phyloP scores from a whole-genome alignment of 2,888 invertebrate genomes.

The Leucozona laternaria region DNA sequence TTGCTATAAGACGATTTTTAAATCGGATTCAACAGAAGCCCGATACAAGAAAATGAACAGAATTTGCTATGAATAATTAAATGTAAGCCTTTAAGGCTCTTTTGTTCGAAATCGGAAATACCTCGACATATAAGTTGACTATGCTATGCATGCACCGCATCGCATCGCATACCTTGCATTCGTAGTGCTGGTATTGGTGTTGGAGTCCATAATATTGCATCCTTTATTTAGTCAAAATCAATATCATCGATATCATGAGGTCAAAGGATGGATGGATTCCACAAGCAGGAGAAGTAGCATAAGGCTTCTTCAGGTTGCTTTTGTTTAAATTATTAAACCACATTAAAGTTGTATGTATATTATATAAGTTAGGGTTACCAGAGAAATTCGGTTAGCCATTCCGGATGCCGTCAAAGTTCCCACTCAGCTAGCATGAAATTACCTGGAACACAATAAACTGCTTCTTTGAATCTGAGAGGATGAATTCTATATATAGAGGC shows the following conservation, averaged over 20 bases:
- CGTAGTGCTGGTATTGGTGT: conserved; percentile 1
- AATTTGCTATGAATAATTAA: conserved; percentile 23
- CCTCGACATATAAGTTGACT: background rate
- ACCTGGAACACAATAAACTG: conserved; percentile 33
- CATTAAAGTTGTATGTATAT: conserved; percentile 40
- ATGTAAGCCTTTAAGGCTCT: conserved; percentile 22
- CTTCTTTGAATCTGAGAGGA: background rate
- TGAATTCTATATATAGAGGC: background rate
- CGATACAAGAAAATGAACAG: conserved; percentile 13
- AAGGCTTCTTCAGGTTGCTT: conserved; percentile 5
- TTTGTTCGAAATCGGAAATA: conserved; percentile 22
- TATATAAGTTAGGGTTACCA: background rate
- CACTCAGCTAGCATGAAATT: conserved; percentile 38
- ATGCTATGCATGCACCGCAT: background rate
- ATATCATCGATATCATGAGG: conserved; percentile 21
- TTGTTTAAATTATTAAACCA: conserved; percentile 61
- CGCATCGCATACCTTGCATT: background rate
- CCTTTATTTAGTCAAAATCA: conserved; percentile 58
- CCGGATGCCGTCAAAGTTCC: conserved; percentile 39
- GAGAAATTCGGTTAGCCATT: conserved; percentile 29
- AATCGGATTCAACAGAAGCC: background rate
- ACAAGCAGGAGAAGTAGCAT: background rate
- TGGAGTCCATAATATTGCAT: conserved; percentile 41
- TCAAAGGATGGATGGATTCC: background rate
- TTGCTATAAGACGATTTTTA: conserved; percentile 6